Percentiles rank a stretch among this genome's conserved stretches.
phyloP scores from a whole-genome alignment of 2,888 invertebrate species.

The Meiosimyza platycephala region DNA sequence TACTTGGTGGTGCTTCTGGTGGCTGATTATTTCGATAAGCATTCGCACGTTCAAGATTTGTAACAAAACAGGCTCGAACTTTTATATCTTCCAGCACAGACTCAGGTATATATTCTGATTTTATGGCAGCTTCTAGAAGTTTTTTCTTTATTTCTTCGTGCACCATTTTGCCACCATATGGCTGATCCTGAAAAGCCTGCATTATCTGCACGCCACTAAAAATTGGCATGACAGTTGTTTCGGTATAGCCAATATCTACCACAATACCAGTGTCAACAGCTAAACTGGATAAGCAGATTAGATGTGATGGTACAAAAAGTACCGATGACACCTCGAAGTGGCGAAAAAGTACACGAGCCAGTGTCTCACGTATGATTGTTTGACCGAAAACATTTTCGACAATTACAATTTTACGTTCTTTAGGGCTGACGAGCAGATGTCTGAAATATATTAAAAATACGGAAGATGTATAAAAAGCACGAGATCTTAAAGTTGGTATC shows the following conservation, averaged over 20 bases:
- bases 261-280: constrained; percentile 86
- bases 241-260: constrained; percentile 87
- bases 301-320: constrained; percentile 85
- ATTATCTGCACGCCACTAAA: constrained; percentile 89
- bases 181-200: constrained; percentile 84
- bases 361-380: constrained; percentile 83
- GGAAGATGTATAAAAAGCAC: neutral
- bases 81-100: constrained; percentile 80
- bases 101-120: constrained; percentile 68
- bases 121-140: constrained; percentile 68
- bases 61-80: constrained; percentile 90
- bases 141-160: constrained; percentile 72
- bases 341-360: constrained; percentile 90
- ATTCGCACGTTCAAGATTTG: constrained; percentile 76
- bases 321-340: constrained; percentile 91
- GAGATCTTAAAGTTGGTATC: neutral
- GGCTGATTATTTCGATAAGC: constrained; percentile 62
- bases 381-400: constrained; percentile 90
- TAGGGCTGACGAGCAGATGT: constrained; percentile 90
- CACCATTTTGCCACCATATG: constrained; percentile 80
- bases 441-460: constrained; percentile 67
- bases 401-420: constrained; percentile 90
- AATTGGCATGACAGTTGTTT: constrained; percentile 85
- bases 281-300: constrained; percentile 85
- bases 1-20: constrained; percentile 70